Conservation (phyloP, 2,113 vertebrate genomes). For the Urocynchramus pylzowi region DNA sequence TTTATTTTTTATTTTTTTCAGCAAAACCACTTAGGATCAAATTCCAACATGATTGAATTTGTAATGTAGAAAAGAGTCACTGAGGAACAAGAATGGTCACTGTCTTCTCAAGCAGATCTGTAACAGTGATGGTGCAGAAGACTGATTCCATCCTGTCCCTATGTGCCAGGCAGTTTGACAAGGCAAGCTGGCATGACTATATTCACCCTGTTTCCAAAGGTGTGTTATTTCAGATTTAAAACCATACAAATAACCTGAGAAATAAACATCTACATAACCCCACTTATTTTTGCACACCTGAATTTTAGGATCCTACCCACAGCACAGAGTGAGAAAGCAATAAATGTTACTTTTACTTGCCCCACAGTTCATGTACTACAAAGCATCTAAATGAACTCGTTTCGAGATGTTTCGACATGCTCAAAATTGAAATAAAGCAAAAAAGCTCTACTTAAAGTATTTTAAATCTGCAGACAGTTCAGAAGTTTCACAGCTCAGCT, state of each 20-base stretch:
- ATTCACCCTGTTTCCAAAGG: background rate
- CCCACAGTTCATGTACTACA: background rate
- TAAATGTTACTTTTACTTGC: background rate
- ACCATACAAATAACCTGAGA: background rate
- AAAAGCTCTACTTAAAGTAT: background rate
- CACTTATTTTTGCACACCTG: background rate
- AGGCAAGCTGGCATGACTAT: background rate
- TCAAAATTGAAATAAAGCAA: background rate
- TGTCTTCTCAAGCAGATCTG: background rate
- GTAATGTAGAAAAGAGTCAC: background rate
- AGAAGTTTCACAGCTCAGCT: background rate
- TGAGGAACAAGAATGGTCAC: background rate
- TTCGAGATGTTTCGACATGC: background rate
- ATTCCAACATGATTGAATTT: background rate
- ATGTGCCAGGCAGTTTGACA: fast-evolving
- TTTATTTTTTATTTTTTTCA: background rate
- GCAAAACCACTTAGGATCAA: background rate
- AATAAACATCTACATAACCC: background rate
- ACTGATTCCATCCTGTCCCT: background rate
- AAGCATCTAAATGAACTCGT: background rate
- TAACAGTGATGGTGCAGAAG: background rate
- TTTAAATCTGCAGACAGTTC: background rate
- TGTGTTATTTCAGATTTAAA: background rate
- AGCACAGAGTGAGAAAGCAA: background rate
- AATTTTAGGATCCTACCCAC: background rate